phyloP scores from a whole-genome alignment of 2,888 invertebrate genomes.

The Rhagium mordax region DNA sequence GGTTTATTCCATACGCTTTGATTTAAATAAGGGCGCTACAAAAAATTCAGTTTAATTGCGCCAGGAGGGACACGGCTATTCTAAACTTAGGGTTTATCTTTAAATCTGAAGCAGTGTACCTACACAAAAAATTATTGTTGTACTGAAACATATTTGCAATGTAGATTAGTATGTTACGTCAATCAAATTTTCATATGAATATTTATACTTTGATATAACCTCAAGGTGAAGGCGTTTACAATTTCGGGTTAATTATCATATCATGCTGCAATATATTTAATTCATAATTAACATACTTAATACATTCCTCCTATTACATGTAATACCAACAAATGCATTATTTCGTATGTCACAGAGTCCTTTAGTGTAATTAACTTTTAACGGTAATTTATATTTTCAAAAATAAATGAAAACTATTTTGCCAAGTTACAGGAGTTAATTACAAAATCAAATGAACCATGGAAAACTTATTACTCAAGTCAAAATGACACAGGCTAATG shows the following conservation, averaged over 20 bases:
- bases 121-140: background rate
- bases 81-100: background rate
- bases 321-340: no score
- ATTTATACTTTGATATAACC: background rate
- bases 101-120: background rate
- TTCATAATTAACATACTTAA: background rate
- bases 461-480: no score
- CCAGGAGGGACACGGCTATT: background rate
- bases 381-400: no score
- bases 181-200: slow-evolving; percentile 12
- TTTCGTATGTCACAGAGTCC: no score
- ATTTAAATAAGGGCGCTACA: background rate
- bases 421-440: no score
- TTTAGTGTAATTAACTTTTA: no score
- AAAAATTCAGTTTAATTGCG: background rate
- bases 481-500: no score
- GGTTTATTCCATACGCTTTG: background rate
- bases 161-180: slow-evolving; percentile 2
- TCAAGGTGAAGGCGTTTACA: background rate
- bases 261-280: background rate
- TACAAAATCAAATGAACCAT: no score
- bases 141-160: slow-evolving; percentile 8
- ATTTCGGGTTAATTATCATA: slow-evolving; percentile 1
- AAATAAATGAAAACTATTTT: no score
- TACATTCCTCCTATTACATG: no score